Percentiles rank a stretch among this genome's conserved stretches.
phyloP scores from a whole-genome alignment of 2,797 vertebrate genomes.

The Intellagama lesueurii region DNA sequence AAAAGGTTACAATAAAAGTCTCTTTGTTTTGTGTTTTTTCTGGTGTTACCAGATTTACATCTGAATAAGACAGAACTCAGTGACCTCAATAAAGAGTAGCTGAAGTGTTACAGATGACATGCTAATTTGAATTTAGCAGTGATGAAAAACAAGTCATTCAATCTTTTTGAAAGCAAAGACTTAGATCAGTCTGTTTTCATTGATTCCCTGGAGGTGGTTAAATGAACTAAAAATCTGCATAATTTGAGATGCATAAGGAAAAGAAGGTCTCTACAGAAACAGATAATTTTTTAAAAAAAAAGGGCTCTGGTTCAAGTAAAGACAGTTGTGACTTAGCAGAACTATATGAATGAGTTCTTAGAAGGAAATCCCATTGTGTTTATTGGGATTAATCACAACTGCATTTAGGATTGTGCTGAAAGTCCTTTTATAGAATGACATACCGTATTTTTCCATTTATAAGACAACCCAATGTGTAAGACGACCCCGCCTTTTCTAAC shows the following conservation, averaged over 20 bases:
- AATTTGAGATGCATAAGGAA: background rate
- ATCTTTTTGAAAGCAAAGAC: background rate
- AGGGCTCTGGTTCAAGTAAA: background rate
- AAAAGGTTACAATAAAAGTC: constrained; percentile 41
- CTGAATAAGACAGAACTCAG: constrained; percentile 28
- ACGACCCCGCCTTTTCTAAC: too few relatives aligned
- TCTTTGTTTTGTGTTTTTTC: constrained; percentile 16
- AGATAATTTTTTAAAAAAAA: background rate
- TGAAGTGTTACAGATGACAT: background rate
- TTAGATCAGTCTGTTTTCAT: constrained; percentile 4
- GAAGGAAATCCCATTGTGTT: too few relatives aligned
- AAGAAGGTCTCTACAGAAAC: background rate
- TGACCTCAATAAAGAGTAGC: constrained; percentile 29
- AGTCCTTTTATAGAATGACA: too few relatives aligned
- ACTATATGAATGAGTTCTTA: too few relatives aligned
- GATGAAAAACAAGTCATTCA: constrained; percentile 11
- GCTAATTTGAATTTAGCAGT: constrained; percentile 19
- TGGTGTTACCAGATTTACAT: constrained; percentile 26
- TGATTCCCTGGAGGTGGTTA: background rate
- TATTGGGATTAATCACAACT: too few relatives aligned
- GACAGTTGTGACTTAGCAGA: too few relatives aligned
- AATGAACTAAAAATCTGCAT: background rate
- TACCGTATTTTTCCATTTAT: too few relatives aligned
- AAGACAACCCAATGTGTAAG: too few relatives aligned
- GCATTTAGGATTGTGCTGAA: too few relatives aligned